Evolutionary conservation across 2,888 invertebrate genomes (phyloP), one percentile per base, ranked within the genome.

Genomic region (Mythimna lalbum): DNA sequence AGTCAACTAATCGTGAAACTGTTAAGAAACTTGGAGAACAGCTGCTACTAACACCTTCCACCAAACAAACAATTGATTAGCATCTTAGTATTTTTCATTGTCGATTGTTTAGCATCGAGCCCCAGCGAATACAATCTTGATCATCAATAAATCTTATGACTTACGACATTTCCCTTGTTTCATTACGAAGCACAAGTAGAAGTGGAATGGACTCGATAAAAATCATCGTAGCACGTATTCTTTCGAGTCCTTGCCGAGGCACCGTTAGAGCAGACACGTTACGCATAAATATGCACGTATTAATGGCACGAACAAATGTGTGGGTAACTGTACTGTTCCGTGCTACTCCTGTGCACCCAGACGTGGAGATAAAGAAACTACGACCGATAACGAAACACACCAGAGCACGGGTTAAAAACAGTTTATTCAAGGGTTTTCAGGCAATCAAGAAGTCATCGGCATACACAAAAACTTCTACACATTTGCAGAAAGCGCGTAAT

Each of bases 271-370:
- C 83, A 92, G 91, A 92, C 94, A 93, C 91, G 95, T 89, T 90
- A 92, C 91, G 95, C 95, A 95, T 95, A 95, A 94, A 93, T 95
- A 95, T 95, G 92, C 93, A 93, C 90, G 90, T 93, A 92, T 92
- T 93, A 93, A 91, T 93, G 91, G 91, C 93, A 93, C 91, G 92
- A 92, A 92, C 89, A 87, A 89, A 89, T 91, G 92, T 93, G 91
- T 90, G 88, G 87, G 86, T 95, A 95, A 95, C 95, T 93, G 95
- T 95, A 93, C 90, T 88, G 86, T 92, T 87, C 90, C 91, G 93
- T 92, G 87, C 78, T 78, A 84, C 88, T 90, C 88, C 90, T 90
- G 88, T 84, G 87, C 88, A 87, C 82, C 87, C 89, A 86, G 85
- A 87, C 87, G 89, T 89, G 85, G 83, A 88, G 90, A 73, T 90